phyloP scores from a whole-genome alignment of 2,888 invertebrate species.

The Azorinus chamasolen region DNA sequence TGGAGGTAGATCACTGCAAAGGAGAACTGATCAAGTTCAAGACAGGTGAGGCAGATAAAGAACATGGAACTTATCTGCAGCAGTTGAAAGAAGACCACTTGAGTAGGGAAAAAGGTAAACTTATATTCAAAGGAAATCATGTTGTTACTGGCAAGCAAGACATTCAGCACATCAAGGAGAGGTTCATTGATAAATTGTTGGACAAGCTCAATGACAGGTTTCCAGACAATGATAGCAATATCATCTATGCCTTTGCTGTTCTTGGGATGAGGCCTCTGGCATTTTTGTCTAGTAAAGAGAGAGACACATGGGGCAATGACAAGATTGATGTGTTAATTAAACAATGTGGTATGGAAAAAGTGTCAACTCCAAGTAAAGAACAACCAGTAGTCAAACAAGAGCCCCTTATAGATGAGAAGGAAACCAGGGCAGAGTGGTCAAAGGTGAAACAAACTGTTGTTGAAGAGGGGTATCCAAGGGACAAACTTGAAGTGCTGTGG shows the following conservation, averaged over 20 bases:
- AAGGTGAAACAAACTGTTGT: slow-evolving; percentile 16
- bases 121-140: slow-evolving; percentile 32
- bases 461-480: slow-evolving; percentile 13
- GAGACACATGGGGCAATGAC: slow-evolving; percentile 31
- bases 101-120: slow-evolving; percentile 5
- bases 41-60: slow-evolving; percentile 8
- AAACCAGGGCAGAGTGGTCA: slow-evolving; percentile 24
- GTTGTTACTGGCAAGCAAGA: slow-evolving; percentile 20
- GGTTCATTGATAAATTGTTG: slow-evolving; percentile 27
- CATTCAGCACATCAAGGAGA: slow-evolving; percentile 22
- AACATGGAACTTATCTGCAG: slow-evolving; percentile 7
- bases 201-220: slow-evolving; percentile 27
- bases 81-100: slow-evolving; percentile 7
- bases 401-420: slow-evolving; percentile 15
- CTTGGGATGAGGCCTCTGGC: slow-evolving; percentile 28
- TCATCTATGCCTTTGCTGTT: slow-evolving; percentile 26
- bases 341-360: slow-evolving; percentile 18
- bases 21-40: slow-evolving; percentile 7
- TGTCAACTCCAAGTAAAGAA: slow-evolving; percentile 1
- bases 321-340: slow-evolving; percentile 21
- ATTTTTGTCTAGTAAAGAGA: slow-evolving; percentile 13
- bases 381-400: slow-evolving; percentile 2
- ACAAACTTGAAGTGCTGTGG: not conserved
- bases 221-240: slow-evolving; percentile 23
- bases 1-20: slow-evolving; percentile 19